Evolutionary conservation across 2,797 vertebrate species (phyloP).

Genomic region (Poecilia wingei): DNA sequence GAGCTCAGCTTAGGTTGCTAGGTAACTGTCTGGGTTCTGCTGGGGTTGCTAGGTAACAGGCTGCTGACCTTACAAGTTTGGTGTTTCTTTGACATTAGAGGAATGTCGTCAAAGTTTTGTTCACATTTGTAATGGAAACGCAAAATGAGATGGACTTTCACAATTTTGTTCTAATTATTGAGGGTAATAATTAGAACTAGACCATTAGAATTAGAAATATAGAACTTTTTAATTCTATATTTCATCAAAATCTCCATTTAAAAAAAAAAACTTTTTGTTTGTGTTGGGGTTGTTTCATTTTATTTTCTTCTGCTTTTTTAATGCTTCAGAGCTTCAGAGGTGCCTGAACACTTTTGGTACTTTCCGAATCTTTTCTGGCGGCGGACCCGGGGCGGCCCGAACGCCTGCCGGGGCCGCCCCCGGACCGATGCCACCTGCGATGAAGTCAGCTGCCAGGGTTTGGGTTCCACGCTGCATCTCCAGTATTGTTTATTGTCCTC

Average conservation of each 20-base stretch:
- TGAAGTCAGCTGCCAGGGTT: slow-evolving; percentile 51
- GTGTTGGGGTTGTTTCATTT: neutral
- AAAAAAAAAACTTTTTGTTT: too few relatives aligned
- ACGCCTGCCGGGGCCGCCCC: slow-evolving; percentile 21
- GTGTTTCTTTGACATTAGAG: too few relatives aligned
- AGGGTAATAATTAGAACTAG: neutral
- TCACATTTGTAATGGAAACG: too few relatives aligned
- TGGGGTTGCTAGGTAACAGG: too few relatives aligned
- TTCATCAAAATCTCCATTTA: neutral
- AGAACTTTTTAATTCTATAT: neutral
- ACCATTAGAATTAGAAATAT: too few relatives aligned
- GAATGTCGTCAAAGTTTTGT: too few relatives aligned
- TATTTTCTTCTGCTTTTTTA: neutral
- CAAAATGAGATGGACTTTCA: too few relatives aligned
- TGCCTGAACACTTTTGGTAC: too few relatives aligned
- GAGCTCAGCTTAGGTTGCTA: too few relatives aligned
- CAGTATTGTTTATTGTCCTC: slow-evolving; percentile 40
- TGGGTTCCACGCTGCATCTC: slow-evolving; percentile 37
- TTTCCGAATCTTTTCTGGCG: neutral
- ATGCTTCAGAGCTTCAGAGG: too few relatives aligned
- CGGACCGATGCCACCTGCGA: slow-evolving; percentile 28
- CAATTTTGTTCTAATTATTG: neutral
- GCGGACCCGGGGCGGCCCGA: neutral
- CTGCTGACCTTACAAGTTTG: too few relatives aligned
- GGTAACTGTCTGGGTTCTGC: too few relatives aligned